Percentiles rank a stretch among this genome's conserved stretches.
phyloP scores from a whole-genome alignment of 2,888 invertebrate species.

The Lottia gigantea region DNA sequence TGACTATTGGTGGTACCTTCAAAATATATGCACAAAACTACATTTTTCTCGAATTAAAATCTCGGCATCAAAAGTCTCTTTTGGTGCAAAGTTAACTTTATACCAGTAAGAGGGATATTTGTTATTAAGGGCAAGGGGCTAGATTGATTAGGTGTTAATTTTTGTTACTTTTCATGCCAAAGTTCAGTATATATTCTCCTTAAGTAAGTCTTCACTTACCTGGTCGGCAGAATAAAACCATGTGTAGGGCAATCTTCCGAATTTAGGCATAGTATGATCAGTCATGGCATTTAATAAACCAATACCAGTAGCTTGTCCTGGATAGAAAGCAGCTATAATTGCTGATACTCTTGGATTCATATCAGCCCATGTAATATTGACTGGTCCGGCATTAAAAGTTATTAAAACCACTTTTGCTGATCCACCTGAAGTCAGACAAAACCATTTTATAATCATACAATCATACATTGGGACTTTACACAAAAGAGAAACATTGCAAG shows the following conservation, averaged over 20 bases:
- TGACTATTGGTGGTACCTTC: too few relatives aligned
- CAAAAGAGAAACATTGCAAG: too few relatives aligned
- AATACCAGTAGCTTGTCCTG: conserved; percentile 60
- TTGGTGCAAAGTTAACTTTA: too few relatives aligned
- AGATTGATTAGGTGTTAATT: too few relatives aligned
- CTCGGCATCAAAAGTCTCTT: too few relatives aligned
- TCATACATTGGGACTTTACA: too few relatives aligned
- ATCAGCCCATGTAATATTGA: conserved; percentile 59
- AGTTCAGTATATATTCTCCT: too few relatives aligned
- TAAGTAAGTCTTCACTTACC: background rate
- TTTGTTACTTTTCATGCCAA: too few relatives aligned
- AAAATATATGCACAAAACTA: too few relatives aligned
- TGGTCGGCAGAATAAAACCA: conserved; percentile 42
- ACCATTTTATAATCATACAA: background rate
- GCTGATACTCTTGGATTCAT: conserved; percentile 38
- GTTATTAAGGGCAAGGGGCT: too few relatives aligned
- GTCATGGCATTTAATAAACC: conserved; percentile 52
- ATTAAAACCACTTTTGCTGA: conserved; percentile 44
- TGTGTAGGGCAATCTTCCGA: conserved; percentile 60
- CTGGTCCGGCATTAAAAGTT: conserved; percentile 60
- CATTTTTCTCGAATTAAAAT: too few relatives aligned
- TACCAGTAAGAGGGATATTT: too few relatives aligned
- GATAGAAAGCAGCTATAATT: conserved; percentile 56
- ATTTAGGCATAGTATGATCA: conserved; percentile 29
- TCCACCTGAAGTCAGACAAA: background rate